A percentile compares a stretch with the other conserved stretches of the same genome.
These are phyloP conservation scores for Hyaena hyaena DNA, from an alignment of 2,113 vertebrate species.

Conservation along the genomic window DNA sequence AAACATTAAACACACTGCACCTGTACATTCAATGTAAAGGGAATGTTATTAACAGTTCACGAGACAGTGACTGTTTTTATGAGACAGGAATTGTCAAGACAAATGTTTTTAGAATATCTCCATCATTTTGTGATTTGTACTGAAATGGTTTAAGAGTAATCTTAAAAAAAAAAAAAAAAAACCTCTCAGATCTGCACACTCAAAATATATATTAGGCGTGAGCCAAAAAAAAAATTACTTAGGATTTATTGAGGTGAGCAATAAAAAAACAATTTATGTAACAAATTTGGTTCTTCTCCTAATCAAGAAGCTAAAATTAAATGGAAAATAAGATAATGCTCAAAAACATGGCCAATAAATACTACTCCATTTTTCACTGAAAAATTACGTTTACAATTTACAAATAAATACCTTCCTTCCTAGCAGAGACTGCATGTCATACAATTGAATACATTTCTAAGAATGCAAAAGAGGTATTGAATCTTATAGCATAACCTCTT, in stretches of 20 bases:
- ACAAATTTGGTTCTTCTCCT: conserved; percentile 6
- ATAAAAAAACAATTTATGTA: neutral
- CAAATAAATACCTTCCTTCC: neutral
- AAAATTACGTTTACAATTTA: neutral
- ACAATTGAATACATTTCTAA: neutral
- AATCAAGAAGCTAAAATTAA: conserved; percentile 7
- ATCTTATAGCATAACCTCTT: neutral
- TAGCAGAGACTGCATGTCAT: neutral
- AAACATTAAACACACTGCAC: neutral
- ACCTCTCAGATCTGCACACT: neutral
- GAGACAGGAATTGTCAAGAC: neutral
- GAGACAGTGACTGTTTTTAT: neutral
- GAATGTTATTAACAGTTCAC: neutral
- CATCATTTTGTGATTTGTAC: neutral
- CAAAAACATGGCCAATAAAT: conserved; percentile 7
- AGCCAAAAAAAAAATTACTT: neutral
- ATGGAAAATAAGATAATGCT: neutral
- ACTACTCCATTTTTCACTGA: neutral
- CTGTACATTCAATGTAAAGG: neutral
- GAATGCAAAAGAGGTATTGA: neutral
- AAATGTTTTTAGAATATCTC: conserved; percentile 16
- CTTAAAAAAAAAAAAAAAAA: neutral
- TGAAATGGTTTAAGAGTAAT: neutral
- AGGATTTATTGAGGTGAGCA: neutral
- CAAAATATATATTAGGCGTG: neutral